A percentile compares a stretch with the other conserved stretches of the same genome.
Evolutionary conservation across 2,113 vertebrate genomes (phyloP).

Genomic region (Pseudorectes ferrugineus): DNA sequence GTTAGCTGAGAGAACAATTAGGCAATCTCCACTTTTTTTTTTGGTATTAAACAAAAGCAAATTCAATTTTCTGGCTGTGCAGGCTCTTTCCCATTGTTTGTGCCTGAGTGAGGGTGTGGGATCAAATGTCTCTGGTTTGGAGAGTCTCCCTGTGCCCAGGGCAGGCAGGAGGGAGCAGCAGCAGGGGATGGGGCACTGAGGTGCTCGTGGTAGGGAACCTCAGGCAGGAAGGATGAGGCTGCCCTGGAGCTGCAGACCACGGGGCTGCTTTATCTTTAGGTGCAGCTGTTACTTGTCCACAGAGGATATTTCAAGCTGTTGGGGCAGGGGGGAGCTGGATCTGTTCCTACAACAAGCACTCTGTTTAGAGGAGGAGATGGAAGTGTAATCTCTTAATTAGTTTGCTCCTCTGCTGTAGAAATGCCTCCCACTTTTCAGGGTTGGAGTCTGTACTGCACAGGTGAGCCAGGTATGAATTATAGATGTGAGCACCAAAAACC

Average conservation of each 20-base stretch:
- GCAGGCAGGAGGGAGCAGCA: neutral
- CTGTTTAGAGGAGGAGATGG: neutral
- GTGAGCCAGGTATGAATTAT: neutral
- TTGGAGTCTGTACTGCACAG: neutral
- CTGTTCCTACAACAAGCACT: neutral
- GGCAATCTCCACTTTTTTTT: neutral
- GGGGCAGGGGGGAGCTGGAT: too few relatives aligned
- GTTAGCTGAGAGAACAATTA: neutral
- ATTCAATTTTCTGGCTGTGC: neutral
- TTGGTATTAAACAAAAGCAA: neutral
- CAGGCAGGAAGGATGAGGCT: neutral
- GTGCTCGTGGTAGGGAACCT: neutral
- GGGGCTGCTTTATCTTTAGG: neutral
- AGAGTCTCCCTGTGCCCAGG: neutral
- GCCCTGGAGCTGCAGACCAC: neutral
- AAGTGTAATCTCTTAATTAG: neutral
- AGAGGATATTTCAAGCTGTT: neutral
- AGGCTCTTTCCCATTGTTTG: neutral
- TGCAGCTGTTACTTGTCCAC: fast-evolving
- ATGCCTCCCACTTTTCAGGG: neutral
- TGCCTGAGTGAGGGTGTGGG: neutral
- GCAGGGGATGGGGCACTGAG: neutral
- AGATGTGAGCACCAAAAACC: neutral
- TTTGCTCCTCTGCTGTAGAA: neutral
- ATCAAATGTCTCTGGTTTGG: neutral